Percentiles rank a stretch among this genome's conserved stretches.
These are phyloP conservation scores for Bolborhynchus lineola DNA, from an alignment of 2,113 vertebrate species.

Conservation along the genomic window DNA sequence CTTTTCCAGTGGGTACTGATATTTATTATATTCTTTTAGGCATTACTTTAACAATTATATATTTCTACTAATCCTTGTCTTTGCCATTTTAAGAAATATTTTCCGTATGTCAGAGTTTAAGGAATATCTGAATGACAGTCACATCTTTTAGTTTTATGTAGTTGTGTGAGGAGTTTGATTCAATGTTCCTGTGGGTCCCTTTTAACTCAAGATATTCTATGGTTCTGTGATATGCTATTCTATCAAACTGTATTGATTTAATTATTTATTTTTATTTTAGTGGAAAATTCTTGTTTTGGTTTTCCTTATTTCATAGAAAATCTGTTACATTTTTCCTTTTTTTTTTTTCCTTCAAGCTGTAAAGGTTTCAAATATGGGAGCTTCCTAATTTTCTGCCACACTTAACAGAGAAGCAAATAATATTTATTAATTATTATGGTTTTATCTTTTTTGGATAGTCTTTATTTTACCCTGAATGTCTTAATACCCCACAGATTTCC, in stretches of 20 bases:
- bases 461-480: not conserved
- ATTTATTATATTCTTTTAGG: not conserved
- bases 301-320: not conserved
- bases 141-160: not conserved
- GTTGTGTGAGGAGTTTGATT: not conserved
- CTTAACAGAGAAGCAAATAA: not conserved
- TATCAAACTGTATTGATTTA: not conserved
- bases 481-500: not conserved
- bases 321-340: not conserved
- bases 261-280: not conserved
- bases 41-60: not conserved
- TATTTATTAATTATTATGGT: not conserved
- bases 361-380: not conserved
- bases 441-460: not conserved
- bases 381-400: not conserved
- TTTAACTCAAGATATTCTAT: not conserved
- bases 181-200: not conserved
- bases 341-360: not conserved
- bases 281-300: not conserved
- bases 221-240: not conserved
- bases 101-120: not conserved
- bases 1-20: not conserved
- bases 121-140: not conserved
- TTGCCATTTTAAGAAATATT: not conserved
- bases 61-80: not conserved